Evolutionary conservation across 2,888 invertebrate genomes (phyloP), one percentile per base, ranked within the genome.

Genomic region (Drosophila histrio): DNA sequence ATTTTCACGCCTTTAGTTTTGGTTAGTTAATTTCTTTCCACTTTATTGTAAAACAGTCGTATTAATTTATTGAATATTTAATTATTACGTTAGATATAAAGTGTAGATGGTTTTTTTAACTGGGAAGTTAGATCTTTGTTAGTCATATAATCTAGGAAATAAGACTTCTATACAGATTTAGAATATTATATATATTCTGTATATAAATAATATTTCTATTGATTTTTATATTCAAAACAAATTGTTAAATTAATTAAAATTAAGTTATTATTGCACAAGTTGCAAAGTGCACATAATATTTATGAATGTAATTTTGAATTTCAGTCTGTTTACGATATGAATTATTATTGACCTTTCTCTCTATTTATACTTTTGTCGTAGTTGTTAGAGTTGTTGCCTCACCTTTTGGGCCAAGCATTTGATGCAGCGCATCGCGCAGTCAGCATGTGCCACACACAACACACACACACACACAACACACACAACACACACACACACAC

Each of bases 351-450:
- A 57, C 50, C 57, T 49, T 38, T 41, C 22, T 11, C 39, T 17
- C 22, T 36, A 2, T 9, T 15, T 39, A 7, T n/a, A 1, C 7
- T 7, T 17, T 28, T 28, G 17, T 11, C 5, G 36, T 13, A 41
- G 41, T 11, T 38, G 8, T 0, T 24, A 21, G n/a, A n/a, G n/a
- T 28, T 24, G 32, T 43, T 41, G 44, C 52, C 34, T 46, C 32
- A 65, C 46, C 53, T 38, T 39, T 49, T 32, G 22, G 46, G n/a
- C 44, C 26, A 44, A 46, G 19, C 5, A 21, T 21, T 49, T 24
- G 49, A 49, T 36, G 24, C 50, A 50, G 50, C 26, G 50, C 38
- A 50, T 38, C 36, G 36, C 24, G n/a, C 8, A 50, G 50, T 50
- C 36, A 17, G 34, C 50, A 50, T 6, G 36, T 36, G 36, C 24